Evolutionary conservation across 2,888 invertebrate species (phyloP).

Genomic region (Macrosoma leucophasiata): DNA sequence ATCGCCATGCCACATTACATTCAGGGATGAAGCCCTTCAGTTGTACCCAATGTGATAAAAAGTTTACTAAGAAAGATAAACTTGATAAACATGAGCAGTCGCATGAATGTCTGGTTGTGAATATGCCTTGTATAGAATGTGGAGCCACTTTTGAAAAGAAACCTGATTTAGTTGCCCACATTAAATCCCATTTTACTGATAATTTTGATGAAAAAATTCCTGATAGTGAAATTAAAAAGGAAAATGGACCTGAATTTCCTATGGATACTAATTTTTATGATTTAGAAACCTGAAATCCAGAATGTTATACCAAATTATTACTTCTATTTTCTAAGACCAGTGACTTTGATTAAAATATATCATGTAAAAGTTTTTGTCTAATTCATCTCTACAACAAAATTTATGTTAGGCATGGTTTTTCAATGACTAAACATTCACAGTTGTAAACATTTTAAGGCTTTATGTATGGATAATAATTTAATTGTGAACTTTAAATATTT

Average conservation of each 20-base stretch:
- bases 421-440: too few relatives aligned
- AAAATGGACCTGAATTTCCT: slow-evolving; percentile 51
- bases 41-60: slow-evolving; percentile 80
- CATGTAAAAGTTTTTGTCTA: too few relatives aligned
- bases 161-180: slow-evolving; percentile 75
- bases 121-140: slow-evolving; percentile 79
- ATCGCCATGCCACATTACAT: slow-evolving; percentile 80
- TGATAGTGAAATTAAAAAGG: slow-evolving; percentile 55
- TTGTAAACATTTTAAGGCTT: too few relatives aligned
- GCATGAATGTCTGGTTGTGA: slow-evolving; percentile 77
- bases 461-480: too few relatives aligned
- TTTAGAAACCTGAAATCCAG: slow-evolving; percentile 51
- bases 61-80: slow-evolving; percentile 82
- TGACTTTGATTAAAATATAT: too few relatives aligned
- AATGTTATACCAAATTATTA: slow-evolving; percentile 21
- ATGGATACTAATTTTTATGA: slow-evolving; percentile 61
- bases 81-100: slow-evolving; percentile 79
- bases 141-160: slow-evolving; percentile 75
- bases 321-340: too few relatives aligned
- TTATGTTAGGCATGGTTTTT: too few relatives aligned
- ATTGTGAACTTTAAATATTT: too few relatives aligned
- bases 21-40: slow-evolving; percentile 80
- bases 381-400: too few relatives aligned
- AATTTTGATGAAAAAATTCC: slow-evolving; percentile 60
- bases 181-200: slow-evolving; percentile 74